Evolutionary conservation across 23 tunicate genomes (phyloP).

Genomic region (Halocynthia aurantium): DNA sequence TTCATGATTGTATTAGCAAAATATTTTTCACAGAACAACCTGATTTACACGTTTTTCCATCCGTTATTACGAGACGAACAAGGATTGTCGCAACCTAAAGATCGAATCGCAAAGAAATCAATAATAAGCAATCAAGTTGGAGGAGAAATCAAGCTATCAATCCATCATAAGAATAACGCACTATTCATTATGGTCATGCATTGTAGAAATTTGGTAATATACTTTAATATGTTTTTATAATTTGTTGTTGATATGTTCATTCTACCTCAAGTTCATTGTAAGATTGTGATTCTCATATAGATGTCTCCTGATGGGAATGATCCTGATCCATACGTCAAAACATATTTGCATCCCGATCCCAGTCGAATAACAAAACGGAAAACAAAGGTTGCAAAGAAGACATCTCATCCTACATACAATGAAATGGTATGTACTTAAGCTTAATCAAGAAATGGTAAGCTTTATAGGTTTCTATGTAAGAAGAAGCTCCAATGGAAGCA

Average conservation of each 20-base stretch:
- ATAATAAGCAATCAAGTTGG: slow-evolving; percentile 3
- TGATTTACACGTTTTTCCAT: slow-evolving; percentile 91
- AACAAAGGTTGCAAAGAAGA: slow-evolving; percentile 81
- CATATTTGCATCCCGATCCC: slow-evolving; percentile 75
- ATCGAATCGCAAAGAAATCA: slow-evolving; percentile 16
- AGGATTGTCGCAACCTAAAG: slow-evolving; percentile 10
- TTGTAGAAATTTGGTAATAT: slow-evolving; percentile 81
- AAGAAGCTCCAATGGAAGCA: too few relatives aligned
- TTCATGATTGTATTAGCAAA: background rate
- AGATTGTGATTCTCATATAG: slow-evolving; percentile 9
- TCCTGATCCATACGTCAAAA: slow-evolving; percentile 98
- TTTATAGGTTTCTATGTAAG: too few relatives aligned
- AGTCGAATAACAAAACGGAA: slow-evolving; percentile 69
- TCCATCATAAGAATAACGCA: slow-evolving; percentile 91
- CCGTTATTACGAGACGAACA: slow-evolving; percentile 91
- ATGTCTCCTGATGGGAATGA: slow-evolving; percentile 63
- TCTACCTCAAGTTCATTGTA: background rate
- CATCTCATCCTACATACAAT: slow-evolving; percentile 91
- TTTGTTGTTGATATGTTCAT: background rate
- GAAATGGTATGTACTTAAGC: slow-evolving; percentile 71
- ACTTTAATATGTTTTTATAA: background rate
- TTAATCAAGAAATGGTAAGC: too few relatives aligned
- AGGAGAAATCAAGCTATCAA: slow-evolving; percentile 76
- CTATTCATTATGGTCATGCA: slow-evolving; percentile 82
- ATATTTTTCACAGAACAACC: slow-evolving; percentile 50